Evolutionary conservation across 2,797 vertebrate species (phyloP), one percentile per base, ranked within the genome.

Genomic region (Parambassis ranga): DNA sequence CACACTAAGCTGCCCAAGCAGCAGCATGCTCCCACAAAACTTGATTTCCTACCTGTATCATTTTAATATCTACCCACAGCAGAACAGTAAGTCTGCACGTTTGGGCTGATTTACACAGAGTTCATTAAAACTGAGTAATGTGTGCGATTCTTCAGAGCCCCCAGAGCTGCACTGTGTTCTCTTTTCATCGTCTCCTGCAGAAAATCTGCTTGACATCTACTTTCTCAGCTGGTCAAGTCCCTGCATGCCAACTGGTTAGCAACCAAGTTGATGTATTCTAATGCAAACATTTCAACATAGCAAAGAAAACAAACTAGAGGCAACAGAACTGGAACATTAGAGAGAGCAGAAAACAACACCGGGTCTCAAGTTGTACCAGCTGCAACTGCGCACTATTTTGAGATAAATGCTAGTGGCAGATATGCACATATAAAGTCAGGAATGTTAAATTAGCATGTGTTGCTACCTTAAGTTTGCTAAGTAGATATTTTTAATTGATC

Each of bases 191-290:
- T n/a, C 41, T 51, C 43, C 61, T 33, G 63, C 38, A 77, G 81
- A 75, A 79, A 83, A 81, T 86, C 70, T 58, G 44, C 48, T 69
- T 77, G 79, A 75, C 79, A 59, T 62, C 48, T 72, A 61, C 51
- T 72, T 57, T 16, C 37, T 60, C 37, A 59, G 19, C 46, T 42
- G 41, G 56, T 35, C 27, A 50, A 60, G 60, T 75, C 41, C 57
- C 46, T 48, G 75, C 51, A 52, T 50, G 52, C 48, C 41, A 13
- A 50, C 59, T 37, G 44, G 38, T 38, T 71, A 69, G 65, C 47
- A 71, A 77, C 73, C 70, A 9, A 7, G 19, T 47, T 58, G 20
- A 50, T 61, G 41, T 28, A 30, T 67, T 53, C 33, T 14, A 26
- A 52, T 27, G 13, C 14, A 59, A 55, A n/a, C 28, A 15, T 23